A percentile compares a stretch with the other conserved stretches of the same genome.
phyloP scores from a whole-genome alignment of 2,113 vertebrate species.

The Laticauda laticaudata region DNA sequence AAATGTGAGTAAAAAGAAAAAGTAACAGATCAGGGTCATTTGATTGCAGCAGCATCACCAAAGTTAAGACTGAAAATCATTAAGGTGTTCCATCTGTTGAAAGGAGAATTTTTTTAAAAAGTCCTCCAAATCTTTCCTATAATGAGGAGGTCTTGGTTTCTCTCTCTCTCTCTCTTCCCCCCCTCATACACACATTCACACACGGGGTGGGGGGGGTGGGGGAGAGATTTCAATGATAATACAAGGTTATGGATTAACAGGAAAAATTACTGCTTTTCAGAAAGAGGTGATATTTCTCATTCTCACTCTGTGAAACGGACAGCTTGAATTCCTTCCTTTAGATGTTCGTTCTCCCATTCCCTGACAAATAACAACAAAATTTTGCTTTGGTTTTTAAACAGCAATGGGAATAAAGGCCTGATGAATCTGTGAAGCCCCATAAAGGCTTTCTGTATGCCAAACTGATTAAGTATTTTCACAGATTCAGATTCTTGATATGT shows the following conservation, averaged over 20 bases:
- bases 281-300: background rate
- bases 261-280: background rate
- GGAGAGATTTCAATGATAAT: background rate
- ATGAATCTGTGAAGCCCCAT: background rate
- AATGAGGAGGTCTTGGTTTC: background rate
- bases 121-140: background rate
- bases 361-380: background rate
- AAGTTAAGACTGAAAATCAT: background rate
- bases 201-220: too few relatives aligned
- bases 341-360: background rate
- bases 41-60: background rate
- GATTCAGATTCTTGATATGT: background rate
- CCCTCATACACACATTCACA: too few relatives aligned
- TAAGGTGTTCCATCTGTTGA: background rate
- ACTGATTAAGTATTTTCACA: background rate
- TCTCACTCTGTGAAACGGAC: background rate
- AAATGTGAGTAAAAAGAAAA: constrained; percentile 40
- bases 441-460: background rate
- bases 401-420: background rate
- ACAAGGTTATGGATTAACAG: background rate
- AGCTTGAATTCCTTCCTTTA: background rate
- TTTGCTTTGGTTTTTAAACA: background rate
- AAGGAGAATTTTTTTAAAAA: background rate
- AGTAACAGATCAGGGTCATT: background rate
- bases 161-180: too few relatives aligned